Base-by-base conservation (phyloP, 2,797 vertebrate genomes). In the Merluccius polli region DNA sequence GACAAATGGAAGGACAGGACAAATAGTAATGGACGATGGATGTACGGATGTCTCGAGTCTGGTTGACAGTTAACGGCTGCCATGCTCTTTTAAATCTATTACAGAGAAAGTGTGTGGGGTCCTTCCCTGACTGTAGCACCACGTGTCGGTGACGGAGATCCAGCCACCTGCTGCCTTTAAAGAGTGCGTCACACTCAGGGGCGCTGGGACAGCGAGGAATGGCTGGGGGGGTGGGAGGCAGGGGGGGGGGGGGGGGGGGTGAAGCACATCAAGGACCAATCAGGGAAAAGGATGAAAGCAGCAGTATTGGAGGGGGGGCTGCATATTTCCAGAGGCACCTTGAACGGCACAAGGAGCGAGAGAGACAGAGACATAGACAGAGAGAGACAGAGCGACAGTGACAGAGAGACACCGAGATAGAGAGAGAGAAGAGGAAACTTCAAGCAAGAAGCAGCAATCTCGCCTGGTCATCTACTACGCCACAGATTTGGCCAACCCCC, bases 161-260 rank as follows among this genome's bases (percentile, higher is more conserved):
- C 82, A 70, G 73, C 86, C 59, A 90, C 90, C 88, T 90, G 90
- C 86, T 87, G 87, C 82, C 85, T 77, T 82, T 83, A n/a, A 0
- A 36, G 21, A 82, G 67, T 87, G 86, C 87, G 86, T 87, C 89
- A 89, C 73, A 72, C 44, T 52, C 44, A 52, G 44, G 44, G 44
- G 44, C 44, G 16, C 16, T 6, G 44, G 44, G 41, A 44, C 41
- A 44, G 41, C 1, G 41, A 44, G 41, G 41, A 15, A 16, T 44
- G 41, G 41, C 12, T 44, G 52, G 52, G 52, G 38, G 38, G 8
- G 8, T 3, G 33, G 3, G 38, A 1, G 38, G 38, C 1, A 12
- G 38, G 38, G 11, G 38, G 59, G 59, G 24, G 59, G 59, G 59
- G 7, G n/a, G 59, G 18, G 24, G 59, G 10, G n/a, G 27, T 65